A percentile compares a stretch with the other conserved stretches of the same genome.
These are phyloP conservation scores for Philotrypesis tridentata DNA, from an alignment of 1,140 invertebrate species.

Conservation along the genomic window DNA sequence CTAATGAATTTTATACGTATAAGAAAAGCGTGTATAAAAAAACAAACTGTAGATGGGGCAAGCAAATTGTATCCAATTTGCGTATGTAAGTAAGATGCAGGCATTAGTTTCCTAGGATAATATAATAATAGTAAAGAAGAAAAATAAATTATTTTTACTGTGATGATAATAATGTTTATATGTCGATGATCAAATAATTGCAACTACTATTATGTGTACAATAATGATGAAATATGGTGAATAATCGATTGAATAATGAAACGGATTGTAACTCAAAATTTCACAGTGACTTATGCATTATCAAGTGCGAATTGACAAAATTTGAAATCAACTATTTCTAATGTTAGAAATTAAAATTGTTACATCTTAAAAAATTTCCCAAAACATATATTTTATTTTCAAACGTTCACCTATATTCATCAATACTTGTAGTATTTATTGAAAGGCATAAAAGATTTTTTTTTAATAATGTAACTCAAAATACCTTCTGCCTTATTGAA, in stretches of 20 bases:
- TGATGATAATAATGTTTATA: slow-evolving; percentile 76
- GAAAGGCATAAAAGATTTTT: not conserved
- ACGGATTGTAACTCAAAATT: slow-evolving; percentile 1
- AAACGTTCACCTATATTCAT: not conserved
- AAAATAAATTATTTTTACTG: slow-evolving; percentile 74
- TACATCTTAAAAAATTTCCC: not conserved
- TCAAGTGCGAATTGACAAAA: slow-evolving; percentile 38
- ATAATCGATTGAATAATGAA: slow-evolving; percentile 27
- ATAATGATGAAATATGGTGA: slow-evolving; percentile 40
- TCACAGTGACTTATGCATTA: slow-evolving; percentile 18
- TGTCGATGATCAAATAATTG: slow-evolving; percentile 70
- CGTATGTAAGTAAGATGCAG: slow-evolving; percentile 45
- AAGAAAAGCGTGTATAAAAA: slow-evolving; percentile 7
- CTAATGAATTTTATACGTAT: slow-evolving; percentile 34
- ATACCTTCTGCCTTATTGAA: slow-evolving; percentile 31
- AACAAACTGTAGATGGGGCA: slow-evolving; percentile 20
- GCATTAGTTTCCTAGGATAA: slow-evolving; percentile 47
- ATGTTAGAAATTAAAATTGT: not conserved
- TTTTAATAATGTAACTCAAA: not conserved
- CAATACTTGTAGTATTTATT: slow-evolving; percentile 15
- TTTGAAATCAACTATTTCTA: not conserved
- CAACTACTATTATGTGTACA: slow-evolving; percentile 63
- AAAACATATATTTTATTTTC: not conserved
- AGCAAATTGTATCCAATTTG: slow-evolving; percentile 40
- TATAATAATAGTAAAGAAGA: slow-evolving; percentile 57